Evolutionary conservation across 2,888 invertebrate genomes (phyloP).

Genomic region (Trisateles emortualis): DNA sequence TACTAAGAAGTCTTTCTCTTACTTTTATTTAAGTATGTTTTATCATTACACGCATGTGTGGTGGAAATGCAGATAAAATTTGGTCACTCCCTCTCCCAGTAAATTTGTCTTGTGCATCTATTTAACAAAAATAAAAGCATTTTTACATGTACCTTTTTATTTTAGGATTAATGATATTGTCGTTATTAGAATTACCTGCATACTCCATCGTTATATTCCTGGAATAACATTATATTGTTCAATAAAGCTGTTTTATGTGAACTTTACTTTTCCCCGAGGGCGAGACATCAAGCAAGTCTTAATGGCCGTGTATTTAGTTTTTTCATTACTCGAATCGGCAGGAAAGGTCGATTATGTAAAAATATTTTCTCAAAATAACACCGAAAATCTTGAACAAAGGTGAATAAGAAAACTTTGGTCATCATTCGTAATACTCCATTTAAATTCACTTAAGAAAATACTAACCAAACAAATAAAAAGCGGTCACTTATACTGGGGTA

Average conservation of each 20-base stretch:
- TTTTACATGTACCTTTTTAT: neutral
- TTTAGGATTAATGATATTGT: neutral
- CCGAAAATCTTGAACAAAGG: slow-evolving; percentile 10
- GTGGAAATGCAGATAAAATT: too few relatives aligned
- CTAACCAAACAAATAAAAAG: neutral
- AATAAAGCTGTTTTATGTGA: slow-evolving; percentile 46
- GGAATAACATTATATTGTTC: slow-evolving; percentile 5
- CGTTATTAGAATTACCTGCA: neutral
- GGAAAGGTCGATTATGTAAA: slow-evolving; percentile 33
- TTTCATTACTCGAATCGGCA: slow-evolving; percentile 21
- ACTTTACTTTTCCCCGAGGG: slow-evolving; percentile 51
- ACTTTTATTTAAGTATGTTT: neutral
- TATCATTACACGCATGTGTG: too few relatives aligned
- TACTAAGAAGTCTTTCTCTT: neutral
- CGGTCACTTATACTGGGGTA: neutral
- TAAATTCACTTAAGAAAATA: neutral
- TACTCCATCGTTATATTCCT: too few relatives aligned
- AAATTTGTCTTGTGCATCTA: too few relatives aligned
- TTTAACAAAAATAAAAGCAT: neutral
- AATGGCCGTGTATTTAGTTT: slow-evolving; percentile 31
- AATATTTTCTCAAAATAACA: slow-evolving; percentile 14
- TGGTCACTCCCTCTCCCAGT: too few relatives aligned
- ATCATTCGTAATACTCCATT: neutral
- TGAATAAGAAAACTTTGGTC: slow-evolving; percentile 3
- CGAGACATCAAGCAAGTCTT: slow-evolving; percentile 40